A percentile compares a stretch with the other conserved stretches of the same genome.
Conservation (phyloP, 2,797 vertebrate species). For the Otolemur crassicaudatus region DNA sequence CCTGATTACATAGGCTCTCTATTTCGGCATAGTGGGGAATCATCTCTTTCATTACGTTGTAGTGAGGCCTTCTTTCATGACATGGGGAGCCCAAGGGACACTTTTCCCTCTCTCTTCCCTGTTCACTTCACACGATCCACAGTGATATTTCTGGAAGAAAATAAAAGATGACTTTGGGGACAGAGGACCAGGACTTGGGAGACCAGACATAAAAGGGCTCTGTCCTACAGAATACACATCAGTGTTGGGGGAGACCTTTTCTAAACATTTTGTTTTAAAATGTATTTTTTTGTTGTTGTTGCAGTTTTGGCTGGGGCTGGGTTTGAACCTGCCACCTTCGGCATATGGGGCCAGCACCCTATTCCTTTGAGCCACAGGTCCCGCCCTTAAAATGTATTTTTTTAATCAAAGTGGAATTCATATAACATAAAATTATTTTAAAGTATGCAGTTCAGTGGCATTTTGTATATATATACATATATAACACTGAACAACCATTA, state of each 20-base stretch:
- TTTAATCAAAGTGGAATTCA: background rate
- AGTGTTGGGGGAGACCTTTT: background rate
- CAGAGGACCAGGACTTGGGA: background rate
- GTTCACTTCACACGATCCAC: background rate
- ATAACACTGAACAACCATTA: background rate
- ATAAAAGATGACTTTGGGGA: background rate
- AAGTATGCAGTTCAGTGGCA: background rate
- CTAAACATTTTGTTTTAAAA: background rate
- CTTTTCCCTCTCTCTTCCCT: background rate
- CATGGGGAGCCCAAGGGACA: background rate
- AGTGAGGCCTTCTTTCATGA: background rate
- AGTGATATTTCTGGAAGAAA: background rate
- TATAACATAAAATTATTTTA: background rate
- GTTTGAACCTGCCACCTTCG: too few species aligned
- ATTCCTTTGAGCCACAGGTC: too few species aligned
- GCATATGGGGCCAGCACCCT: too few species aligned
- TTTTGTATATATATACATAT: background rate
- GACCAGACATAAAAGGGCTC: background rate
- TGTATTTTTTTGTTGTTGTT: background rate
- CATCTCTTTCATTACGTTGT: background rate
- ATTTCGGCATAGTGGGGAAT: background rate
- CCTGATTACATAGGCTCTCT: background rate
- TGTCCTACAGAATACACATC: background rate
- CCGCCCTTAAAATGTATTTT: background rate
- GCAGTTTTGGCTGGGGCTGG: too few species aligned